phyloP scores from a whole-genome alignment of 2,797 vertebrate genomes.

The Pampus argenteus region DNA sequence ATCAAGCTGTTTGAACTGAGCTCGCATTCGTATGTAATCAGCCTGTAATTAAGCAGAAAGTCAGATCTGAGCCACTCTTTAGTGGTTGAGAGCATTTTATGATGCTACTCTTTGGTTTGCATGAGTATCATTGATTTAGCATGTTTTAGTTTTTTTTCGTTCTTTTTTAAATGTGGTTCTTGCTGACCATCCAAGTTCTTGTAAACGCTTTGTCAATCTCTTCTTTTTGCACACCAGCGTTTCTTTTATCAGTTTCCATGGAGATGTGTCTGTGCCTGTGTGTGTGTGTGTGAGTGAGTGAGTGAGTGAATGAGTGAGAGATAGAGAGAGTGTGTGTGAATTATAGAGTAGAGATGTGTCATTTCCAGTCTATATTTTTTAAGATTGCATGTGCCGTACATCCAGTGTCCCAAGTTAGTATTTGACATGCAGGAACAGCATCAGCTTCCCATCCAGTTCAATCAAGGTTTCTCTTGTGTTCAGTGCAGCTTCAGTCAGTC shows the following conservation, averaged over 20 bases:
- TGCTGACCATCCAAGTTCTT: conserved; percentile 50
- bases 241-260: conserved; percentile 84
- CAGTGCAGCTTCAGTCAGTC: background rate
- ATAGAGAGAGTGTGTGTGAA: too few species aligned
- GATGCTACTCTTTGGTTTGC: background rate
- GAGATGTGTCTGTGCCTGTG: conserved; percentile 68
- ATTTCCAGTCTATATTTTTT: conserved; percentile 65
- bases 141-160: conserved; percentile 1
- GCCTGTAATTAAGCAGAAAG: background rate
- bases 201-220: conserved; percentile 56
- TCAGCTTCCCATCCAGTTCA: background rate
- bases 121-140: background rate
- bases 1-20: background rate
- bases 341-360: conserved; percentile 60
- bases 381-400: conserved; percentile 17
- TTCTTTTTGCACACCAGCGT: conserved; percentile 56
- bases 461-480: background rate
- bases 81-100: conserved; percentile 2
- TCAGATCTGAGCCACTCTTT: background rate
- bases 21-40: background rate
- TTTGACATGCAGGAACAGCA: conserved; percentile 4
- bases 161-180: conserved; percentile 15
- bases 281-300: conserved; percentile 17
- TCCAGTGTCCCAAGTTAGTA: conserved; percentile 23
- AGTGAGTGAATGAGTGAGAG: conserved; percentile 56